Evolutionary conservation across 2,888 invertebrate species (phyloP).

Genomic region (Agrotis exclamationis): DNA sequence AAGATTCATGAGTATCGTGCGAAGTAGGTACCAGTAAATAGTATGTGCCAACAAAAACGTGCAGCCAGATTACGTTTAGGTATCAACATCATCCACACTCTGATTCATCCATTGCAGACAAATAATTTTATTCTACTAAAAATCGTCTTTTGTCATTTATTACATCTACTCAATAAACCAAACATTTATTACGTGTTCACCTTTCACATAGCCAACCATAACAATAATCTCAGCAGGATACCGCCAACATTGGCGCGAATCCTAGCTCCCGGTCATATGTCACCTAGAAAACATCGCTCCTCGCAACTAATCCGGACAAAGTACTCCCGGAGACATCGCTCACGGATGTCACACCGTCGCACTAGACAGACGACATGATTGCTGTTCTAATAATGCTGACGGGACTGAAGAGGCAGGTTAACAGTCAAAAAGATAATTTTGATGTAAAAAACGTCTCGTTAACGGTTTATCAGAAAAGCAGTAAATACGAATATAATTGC

Average conservation of each 20-base stretch:
- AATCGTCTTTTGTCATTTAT: not conserved
- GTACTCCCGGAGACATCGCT: conserved; percentile 59
- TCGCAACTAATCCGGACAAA: conserved; percentile 61
- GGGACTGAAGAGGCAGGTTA: not conserved
- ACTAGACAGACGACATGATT: conserved; percentile 48
- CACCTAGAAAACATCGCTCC: conserved; percentile 54
- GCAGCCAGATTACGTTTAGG: not conserved
- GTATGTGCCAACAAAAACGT: no score
- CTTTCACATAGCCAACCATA: not conserved
- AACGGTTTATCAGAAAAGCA: conserved; percentile 28
- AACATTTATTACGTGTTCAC: not conserved
- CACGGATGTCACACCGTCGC: conserved; percentile 50
- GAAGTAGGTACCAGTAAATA: not conserved
- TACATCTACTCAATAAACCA: not conserved
- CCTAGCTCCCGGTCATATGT: conserved; percentile 33
- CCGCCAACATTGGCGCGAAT: conserved; percentile 21
- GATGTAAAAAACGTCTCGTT: conserved; percentile 4
- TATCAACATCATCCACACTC: no score
- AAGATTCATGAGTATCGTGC: not conserved
- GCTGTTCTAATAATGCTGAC: conserved; percentile 42
- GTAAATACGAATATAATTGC: conserved; percentile 45
- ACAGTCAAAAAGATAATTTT: conserved; percentile 8
- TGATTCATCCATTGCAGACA: no score
- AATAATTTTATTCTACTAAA: not conserved
- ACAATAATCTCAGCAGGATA: not conserved